Evolutionary conservation across 2,113 vertebrate genomes (phyloP).

Genomic region (Actinemys pallida): DNA sequence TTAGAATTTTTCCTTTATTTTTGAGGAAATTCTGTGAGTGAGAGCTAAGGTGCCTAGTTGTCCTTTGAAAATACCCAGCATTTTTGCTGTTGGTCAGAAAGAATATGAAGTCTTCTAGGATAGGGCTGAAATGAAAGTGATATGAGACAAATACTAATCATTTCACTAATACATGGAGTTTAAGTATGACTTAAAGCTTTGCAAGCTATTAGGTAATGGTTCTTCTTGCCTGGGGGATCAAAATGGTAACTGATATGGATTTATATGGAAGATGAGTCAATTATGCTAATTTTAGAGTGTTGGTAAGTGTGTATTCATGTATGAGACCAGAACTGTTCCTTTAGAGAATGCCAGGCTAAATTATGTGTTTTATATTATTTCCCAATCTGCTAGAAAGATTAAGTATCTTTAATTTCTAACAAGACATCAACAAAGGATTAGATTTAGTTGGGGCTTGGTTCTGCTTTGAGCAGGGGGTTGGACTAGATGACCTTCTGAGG

Average conservation of each 20-base stretch:
- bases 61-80: constrained; percentile 35
- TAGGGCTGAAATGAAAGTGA: background rate
- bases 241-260: background rate
- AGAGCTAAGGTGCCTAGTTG: constrained; percentile 43
- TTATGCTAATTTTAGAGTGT: background rate
- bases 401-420: background rate
- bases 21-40: background rate
- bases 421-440: background rate
- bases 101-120: background rate
- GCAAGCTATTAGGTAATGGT: background rate
- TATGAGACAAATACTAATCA: background rate
- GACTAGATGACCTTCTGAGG: no score
- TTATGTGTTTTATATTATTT: background rate
- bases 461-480: no score
- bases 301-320: background rate
- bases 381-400: background rate
- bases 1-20: constrained; percentile 31
- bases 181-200: background rate
- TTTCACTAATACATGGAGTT: background rate
- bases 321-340: background rate
- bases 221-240: background rate
- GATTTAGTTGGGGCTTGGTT: no score
- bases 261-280: background rate
- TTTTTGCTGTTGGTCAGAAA: constrained; percentile 39
- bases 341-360: background rate